Evolutionary conservation across 2,113 vertebrate genomes (phyloP).

Genomic region (Noturus placidus): DNA sequence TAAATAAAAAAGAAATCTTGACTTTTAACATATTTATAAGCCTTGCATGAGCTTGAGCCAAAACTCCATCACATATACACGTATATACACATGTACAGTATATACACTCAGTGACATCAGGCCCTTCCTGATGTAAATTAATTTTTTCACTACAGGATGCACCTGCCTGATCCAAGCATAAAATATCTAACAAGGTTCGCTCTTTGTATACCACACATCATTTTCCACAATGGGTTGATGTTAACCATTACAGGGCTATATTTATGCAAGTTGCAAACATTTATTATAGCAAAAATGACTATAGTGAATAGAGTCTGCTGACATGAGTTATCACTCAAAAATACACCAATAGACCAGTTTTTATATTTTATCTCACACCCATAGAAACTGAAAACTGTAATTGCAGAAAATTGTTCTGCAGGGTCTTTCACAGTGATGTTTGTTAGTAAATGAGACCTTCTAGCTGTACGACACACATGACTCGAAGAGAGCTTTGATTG

Average conservation of each 20-base stretch:
- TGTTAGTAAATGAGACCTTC: too few species aligned
- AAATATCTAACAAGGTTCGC: slow-evolving; percentile 30
- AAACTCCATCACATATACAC: neutral
- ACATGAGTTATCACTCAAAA: neutral
- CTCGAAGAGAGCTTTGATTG: too few species aligned
- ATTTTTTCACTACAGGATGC: slow-evolving; percentile 52
- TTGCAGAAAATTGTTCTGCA: too few species aligned
- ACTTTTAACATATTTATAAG: slow-evolving; percentile 1
- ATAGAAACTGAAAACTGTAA: too few species aligned
- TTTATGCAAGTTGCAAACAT: slow-evolving; percentile 52
- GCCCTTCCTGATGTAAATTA: slow-evolving; percentile 41
- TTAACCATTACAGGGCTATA: slow-evolving; percentile 37
- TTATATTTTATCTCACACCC: neutral
- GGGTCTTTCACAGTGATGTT: too few species aligned
- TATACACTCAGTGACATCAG: slow-evolving; percentile 17
- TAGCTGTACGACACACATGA: too few species aligned
- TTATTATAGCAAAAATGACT: neutral
- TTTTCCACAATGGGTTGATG: slow-evolving; percentile 34
- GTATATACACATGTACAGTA: neutral
- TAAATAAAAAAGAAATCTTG: neutral
- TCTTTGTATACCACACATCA: slow-evolving; percentile 22
- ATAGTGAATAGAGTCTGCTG: neutral
- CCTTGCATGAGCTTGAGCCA: slow-evolving; percentile 5
- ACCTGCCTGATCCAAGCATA: slow-evolving; percentile 45
- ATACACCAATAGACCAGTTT: neutral